Percentiles rank a stretch among this genome's conserved stretches.
Conservation (phyloP, 2,113 vertebrate genomes). For the Nannospalax galili region DNA sequence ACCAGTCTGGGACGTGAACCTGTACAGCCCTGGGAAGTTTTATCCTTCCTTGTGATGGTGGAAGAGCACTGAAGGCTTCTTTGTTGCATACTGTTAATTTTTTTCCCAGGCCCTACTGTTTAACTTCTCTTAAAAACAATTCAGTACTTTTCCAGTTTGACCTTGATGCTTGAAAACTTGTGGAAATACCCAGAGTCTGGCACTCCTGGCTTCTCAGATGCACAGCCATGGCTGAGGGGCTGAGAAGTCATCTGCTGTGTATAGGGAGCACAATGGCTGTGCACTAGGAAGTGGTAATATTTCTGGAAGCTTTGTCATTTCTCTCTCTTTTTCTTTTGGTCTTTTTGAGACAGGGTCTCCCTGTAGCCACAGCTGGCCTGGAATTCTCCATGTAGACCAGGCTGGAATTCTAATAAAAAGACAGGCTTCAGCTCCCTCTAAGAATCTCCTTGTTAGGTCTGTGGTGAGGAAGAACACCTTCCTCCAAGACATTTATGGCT, state of each 20-base stretch:
- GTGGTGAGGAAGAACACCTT: too few relatives aligned
- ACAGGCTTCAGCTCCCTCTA: background rate
- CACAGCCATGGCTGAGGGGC: background rate
- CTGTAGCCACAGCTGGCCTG: too few relatives aligned
- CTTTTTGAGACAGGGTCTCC: background rate
- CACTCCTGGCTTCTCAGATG: background rate
- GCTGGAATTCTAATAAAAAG: background rate
- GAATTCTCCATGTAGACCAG: background rate
- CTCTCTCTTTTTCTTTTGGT: background rate
- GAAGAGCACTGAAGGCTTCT: background rate
- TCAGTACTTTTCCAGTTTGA: slow-evolving; percentile 26
- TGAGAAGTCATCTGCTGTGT: background rate
- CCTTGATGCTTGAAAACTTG: slow-evolving; percentile 21
- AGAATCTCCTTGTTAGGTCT: background rate
- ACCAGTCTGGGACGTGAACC: background rate
- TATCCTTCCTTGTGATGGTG: background rate
- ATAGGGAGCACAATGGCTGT: background rate
- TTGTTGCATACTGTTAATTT: background rate
- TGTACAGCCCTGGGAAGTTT: background rate
- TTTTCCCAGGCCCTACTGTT: background rate
- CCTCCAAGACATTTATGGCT: background rate
- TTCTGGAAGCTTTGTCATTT: slow-evolving; percentile 32
- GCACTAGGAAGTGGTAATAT: background rate
- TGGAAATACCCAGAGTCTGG: background rate
- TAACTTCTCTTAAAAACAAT: background rate